Evolutionary conservation across 1,140 invertebrate genomes (phyloP), one percentile per base, ranked within the genome.

Genomic region (Drosophila orena): DNA sequence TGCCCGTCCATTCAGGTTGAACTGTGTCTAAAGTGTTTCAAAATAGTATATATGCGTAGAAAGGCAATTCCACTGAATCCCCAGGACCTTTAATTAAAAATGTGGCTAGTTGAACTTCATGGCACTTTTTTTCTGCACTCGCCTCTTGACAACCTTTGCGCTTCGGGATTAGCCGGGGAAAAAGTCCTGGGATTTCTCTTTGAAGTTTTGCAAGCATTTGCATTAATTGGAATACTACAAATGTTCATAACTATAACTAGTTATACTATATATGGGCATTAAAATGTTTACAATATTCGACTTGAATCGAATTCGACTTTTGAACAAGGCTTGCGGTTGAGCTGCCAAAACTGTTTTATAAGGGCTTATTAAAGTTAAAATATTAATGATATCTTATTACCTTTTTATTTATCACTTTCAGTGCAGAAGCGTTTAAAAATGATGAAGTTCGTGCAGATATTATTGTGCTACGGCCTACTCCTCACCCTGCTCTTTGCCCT

Each of bases 381-480:
- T 17, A 17, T 17, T 15, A 42, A 42, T 15, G 5, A 22, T n/a
- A 6, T 52, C 35, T 40, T 12, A n/a, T 0, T 49, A 38, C 17
- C 27, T 42, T 40, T n/a, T 55, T 0, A 12, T 30, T 17, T n/a
- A n/a, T 22, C 3, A 11, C 1, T 60, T 86, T 17, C 12, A 81
- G 81, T 50, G 14, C 12, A 49, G 37, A 14, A 64, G 34, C 12
- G n/a, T 11, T 4, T 42, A 1, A 77, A 71, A 44, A 89, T 89
- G 84, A 84, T 89, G 77, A 89, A 89, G 35, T 77, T 80, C 42
- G 77, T 80, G 64, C 83, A 88, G 47, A 69, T 89, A 34, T 22
- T 89, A 20, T 44, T 88, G 58, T 88, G 83, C 72, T 89, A 84
- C 15, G 84, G 77, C 44, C 54, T 89, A 4, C 30, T 89, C 24